phyloP scores from a whole-genome alignment of 2,888 invertebrate species.

The Temnothorax ravouxi region DNA sequence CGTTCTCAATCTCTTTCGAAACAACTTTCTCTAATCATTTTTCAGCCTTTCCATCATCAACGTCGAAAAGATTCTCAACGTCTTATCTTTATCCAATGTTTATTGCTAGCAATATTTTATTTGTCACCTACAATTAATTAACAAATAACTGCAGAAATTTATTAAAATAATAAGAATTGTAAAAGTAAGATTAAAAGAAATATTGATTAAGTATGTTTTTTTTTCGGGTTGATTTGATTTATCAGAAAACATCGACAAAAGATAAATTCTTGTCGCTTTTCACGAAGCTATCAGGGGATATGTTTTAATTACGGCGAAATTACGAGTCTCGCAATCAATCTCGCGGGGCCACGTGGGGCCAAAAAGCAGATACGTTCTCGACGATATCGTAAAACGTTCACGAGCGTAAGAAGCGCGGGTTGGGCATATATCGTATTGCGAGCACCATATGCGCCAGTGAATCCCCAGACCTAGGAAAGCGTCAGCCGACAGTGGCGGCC shows the following conservation, averaged over 20 bases:
- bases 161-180: neutral
- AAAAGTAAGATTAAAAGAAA: neutral
- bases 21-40: conserved; percentile 36
- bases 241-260: neutral
- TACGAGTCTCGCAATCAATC: conserved; percentile 56
- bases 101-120: neutral
- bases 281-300: neutral
- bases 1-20: conserved; percentile 64
- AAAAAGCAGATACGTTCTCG: conserved; percentile 61
- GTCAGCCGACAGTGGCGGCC: neutral
- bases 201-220: neutral
- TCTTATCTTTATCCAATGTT: neutral
- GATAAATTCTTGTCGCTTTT: neutral
- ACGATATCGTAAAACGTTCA: conserved; percentile 64
- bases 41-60: neutral
- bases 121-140: neutral
- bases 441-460: conserved; percentile 55
- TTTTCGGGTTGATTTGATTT: neutral
- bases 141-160: neutral
- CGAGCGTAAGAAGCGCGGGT: conserved; percentile 59
- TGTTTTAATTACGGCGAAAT: conserved; percentile 24
- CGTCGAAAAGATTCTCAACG: neutral
- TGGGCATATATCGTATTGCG: conserved; percentile 31
- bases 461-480: conserved; percentile 43
- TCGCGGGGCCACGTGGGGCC: conserved; percentile 18